Evolutionary conservation across 2,113 vertebrate species (phyloP).

Genomic region (Corydoras maculifer): DNA sequence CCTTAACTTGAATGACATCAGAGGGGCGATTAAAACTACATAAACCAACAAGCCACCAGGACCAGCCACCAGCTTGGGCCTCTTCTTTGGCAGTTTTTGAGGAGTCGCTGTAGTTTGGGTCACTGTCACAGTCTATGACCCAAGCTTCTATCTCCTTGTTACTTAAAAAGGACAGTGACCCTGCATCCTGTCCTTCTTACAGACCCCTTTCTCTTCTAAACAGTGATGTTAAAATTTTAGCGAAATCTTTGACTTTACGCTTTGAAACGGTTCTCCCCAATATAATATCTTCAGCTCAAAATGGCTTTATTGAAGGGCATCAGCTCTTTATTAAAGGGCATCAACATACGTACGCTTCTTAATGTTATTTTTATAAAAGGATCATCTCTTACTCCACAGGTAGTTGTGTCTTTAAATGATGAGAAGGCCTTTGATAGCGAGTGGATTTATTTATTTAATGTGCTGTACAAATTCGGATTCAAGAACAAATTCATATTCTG

Average conservation of each 20-base stretch:
- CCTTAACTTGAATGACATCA: neutral
- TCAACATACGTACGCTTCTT: neutral
- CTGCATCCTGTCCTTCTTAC: constrained; percentile 7
- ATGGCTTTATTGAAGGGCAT: neutral
- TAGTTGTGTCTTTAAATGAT: no score
- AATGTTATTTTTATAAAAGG: neutral
- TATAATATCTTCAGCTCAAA: neutral
- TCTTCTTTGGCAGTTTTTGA: constrained; percentile 4
- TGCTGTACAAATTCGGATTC: constrained; percentile 5
- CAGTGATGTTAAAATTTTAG: constrained; percentile 4
- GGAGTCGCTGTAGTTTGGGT: neutral
- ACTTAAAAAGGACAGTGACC: neutral
- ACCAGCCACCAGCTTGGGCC: neutral
- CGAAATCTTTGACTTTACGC: neutral
- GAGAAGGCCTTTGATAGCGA: no score
- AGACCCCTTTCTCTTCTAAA: neutral
- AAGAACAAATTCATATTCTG: neutral
- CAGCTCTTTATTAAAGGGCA: neutral
- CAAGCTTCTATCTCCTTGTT: constrained; percentile 9
- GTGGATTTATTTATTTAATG: neutral
- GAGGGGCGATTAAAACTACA: neutral
- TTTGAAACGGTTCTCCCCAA: neutral
- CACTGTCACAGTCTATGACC: neutral
- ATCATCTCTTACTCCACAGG: no score
- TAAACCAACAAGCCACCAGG: neutral